Evolutionary conservation across 2,113 vertebrate genomes (phyloP).

Genomic region (Colossoma macropomum): DNA sequence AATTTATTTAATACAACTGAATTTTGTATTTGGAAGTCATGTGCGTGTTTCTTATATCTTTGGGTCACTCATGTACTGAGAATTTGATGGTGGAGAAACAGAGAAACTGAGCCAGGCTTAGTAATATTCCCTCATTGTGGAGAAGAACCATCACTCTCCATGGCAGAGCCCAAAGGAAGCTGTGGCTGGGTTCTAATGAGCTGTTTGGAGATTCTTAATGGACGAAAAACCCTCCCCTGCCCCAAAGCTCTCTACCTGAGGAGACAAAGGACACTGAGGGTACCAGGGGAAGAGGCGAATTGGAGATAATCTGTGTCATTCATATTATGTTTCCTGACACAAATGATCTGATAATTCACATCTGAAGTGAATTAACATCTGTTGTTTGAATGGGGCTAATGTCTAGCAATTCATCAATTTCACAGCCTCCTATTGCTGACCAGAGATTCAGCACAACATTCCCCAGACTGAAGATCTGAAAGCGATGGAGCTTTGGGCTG

Average conservation of each 20-base stretch:
- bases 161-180: slow-evolving; percentile 62
- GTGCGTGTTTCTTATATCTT: neutral
- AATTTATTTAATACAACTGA: no score
- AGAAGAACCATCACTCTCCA: slow-evolving; percentile 55
- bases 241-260: slow-evolving; percentile 63
- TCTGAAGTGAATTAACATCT: slow-evolving; percentile 81
- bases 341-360: slow-evolving; percentile 81
- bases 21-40: no score
- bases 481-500: slow-evolving; percentile 28
- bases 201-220: slow-evolving; percentile 70
- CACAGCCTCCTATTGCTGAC: slow-evolving; percentile 72
- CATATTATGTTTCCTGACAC: slow-evolving; percentile 77
- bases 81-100: slow-evolving; percentile 8
- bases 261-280: slow-evolving; percentile 61
- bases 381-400: slow-evolving; percentile 81
- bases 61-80: neutral
- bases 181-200: slow-evolving; percentile 59
- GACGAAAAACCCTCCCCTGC: slow-evolving; percentile 51
- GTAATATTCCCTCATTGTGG: slow-evolving; percentile 50
- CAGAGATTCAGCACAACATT: slow-evolving; percentile 57
- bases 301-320: slow-evolving; percentile 77
- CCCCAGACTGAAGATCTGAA: slow-evolving; percentile 13
- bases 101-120: slow-evolving; percentile 32
- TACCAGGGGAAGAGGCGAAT: slow-evolving; percentile 70
- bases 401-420: slow-evolving; percentile 79